phyloP scores from a whole-genome alignment of 2,797 vertebrate genomes.

The Danio aesculapii region DNA sequence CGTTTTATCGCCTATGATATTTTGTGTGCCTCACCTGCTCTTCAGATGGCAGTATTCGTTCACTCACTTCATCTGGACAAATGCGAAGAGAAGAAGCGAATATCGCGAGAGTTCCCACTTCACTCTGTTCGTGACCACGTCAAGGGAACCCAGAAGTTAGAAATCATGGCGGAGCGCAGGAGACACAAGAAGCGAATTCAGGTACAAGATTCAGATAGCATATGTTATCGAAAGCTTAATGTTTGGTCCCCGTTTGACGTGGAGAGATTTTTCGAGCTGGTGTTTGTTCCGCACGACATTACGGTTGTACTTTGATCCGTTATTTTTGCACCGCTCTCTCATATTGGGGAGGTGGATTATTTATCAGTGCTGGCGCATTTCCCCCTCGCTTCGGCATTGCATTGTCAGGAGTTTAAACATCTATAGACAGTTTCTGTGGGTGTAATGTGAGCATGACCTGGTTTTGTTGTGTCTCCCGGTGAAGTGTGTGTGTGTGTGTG shows the following conservation, averaged over 20 bases:
- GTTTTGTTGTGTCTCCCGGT: background rate
- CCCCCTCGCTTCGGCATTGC: background rate
- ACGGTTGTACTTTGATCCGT: background rate
- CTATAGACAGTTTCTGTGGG: background rate
- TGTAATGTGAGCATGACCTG: background rate
- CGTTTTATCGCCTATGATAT: background rate
- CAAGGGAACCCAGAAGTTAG: slow-evolving; percentile 80
- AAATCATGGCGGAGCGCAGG: slow-evolving; percentile 98
- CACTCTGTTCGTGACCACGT: slow-evolving; percentile 71
- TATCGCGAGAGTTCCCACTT: slow-evolving; percentile 31
- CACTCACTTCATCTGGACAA: background rate
- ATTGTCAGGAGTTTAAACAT: background rate
- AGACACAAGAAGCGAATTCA: slow-evolving; percentile 96
- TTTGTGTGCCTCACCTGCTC: slow-evolving; percentile 3
- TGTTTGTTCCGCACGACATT: background rate
- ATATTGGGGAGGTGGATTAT: slow-evolving; percentile 25
- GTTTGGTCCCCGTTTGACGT: background rate
- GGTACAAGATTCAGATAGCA: slow-evolving; percentile 74
- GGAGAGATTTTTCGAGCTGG: background rate
- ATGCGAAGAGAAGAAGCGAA: slow-evolving; percentile 11
- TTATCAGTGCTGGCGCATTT: slow-evolving; percentile 13
- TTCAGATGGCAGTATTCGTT: slow-evolving; percentile 28
- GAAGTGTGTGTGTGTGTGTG: background rate
- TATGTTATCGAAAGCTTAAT: background rate
- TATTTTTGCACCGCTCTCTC: background rate